Evolutionary conservation across 1,140 invertebrate species (phyloP).

Genomic region (Bombus fervidus): DNA sequence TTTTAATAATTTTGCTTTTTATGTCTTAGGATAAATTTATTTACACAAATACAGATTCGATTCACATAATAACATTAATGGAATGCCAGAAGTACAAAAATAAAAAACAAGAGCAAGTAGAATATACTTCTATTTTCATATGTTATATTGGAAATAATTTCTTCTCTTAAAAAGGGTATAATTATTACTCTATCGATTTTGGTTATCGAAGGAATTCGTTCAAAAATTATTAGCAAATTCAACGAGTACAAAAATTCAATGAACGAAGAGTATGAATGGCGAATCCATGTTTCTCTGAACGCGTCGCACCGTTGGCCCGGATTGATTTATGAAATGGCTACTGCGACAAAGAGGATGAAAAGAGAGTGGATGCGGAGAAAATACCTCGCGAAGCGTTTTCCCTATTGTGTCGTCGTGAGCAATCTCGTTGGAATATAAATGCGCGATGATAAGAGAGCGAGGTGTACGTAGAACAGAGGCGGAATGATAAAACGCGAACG

Average conservation of each 20-base stretch:
- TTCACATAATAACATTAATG: too few relatives aligned
- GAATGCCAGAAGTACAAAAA: neutral
- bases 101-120: neutral
- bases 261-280: neutral
- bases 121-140: neutral
- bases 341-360: neutral
- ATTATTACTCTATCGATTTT: neutral
- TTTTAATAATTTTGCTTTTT: too few relatives aligned
- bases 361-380: neutral
- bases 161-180: neutral
- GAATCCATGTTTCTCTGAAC: neutral
- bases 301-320: too few relatives aligned
- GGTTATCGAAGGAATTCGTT: neutral
- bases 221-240: too few relatives aligned
- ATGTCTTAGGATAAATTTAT: neutral
- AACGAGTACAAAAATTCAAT: neutral
- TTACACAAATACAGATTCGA: too few relatives aligned
- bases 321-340: too few relatives aligned
- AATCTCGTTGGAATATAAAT: conserved; percentile 10
- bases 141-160: neutral
- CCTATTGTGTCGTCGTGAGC: neutral
- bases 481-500: neutral
- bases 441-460: conserved; percentile 9
- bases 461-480: neutral
- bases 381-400: neutral